Conservation (phyloP, 2,113 vertebrate genomes). For the Pongo abelii region DNA sequence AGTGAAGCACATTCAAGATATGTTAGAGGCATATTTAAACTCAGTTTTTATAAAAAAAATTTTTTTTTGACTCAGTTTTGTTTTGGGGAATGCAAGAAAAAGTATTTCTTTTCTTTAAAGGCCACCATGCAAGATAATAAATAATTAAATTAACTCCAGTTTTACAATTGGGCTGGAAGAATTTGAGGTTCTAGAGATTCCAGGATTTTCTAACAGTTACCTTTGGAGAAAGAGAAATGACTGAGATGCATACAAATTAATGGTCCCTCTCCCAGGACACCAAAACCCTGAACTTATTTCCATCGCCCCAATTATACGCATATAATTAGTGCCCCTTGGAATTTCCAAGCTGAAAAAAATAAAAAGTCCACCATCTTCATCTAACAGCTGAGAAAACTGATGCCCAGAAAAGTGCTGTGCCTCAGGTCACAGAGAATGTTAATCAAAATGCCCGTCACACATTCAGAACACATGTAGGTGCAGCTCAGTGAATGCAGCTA, state of each 20-base stretch:
- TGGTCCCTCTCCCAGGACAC: background rate
- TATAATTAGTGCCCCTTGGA: background rate
- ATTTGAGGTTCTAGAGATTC: background rate
- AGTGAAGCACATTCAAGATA: background rate
- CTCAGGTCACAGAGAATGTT: background rate
- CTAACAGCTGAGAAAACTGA: too few relatives aligned
- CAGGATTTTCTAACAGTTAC: background rate
- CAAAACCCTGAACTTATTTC: too few relatives aligned
- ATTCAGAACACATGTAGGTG: accelerated
- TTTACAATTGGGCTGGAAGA: background rate
- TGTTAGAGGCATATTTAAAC: background rate
- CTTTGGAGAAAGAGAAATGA: background rate
- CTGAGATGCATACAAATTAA: accelerated
- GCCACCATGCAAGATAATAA: background rate
- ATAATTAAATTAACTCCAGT: background rate
- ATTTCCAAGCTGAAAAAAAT: background rate
- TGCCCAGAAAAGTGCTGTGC: too few relatives aligned
- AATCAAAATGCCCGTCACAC: background rate
- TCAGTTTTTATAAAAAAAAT: background rate
- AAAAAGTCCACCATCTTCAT: background rate
- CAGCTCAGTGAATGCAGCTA: accelerated
- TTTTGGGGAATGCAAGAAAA: background rate
- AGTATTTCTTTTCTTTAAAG: background rate
- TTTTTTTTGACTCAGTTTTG: background rate
- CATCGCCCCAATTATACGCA: accelerated